Evolutionary conservation across 2,888 invertebrate species (phyloP).

Genomic region (Thymelicus acteon): DNA sequence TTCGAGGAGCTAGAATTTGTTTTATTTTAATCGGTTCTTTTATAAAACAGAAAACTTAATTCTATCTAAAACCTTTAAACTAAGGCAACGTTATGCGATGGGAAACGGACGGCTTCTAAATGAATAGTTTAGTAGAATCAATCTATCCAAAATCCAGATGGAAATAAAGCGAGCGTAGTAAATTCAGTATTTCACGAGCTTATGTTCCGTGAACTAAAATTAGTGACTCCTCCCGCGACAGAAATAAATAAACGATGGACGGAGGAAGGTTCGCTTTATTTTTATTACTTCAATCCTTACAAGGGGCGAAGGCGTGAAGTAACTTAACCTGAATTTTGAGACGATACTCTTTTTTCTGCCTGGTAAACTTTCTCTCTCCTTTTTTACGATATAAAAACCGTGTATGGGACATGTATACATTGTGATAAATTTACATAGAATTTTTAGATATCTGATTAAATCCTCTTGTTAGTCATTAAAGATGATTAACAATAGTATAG

Average conservation of each 20-base stretch:
- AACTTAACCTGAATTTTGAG: background rate
- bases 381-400: no score
- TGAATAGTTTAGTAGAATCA: constrained; percentile 9
- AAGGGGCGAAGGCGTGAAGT: constrained; percentile 8
- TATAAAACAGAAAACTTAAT: no score
- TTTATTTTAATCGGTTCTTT: no score
- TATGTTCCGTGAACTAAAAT: constrained; percentile 33
- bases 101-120: no score
- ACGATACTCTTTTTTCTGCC: background rate
- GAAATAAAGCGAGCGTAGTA: constrained; percentile 22
- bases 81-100: no score
- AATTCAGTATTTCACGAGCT: constrained; percentile 25
- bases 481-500: background rate
- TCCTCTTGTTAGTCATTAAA: background rate
- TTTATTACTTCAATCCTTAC: constrained; percentile 8
- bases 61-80: no score
- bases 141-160: background rate
- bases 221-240: constrained; percentile 20
- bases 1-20: no score
- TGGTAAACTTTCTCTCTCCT: background rate
- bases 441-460: background rate
- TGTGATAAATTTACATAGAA: background rate
- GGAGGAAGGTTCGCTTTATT: background rate
- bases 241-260: constrained; percentile 20
- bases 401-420: background rate